Evolutionary conservation across 2,888 invertebrate genomes (phyloP), one percentile per base, ranked within the genome.

Genomic region (Notocelia uddmanniana): DNA sequence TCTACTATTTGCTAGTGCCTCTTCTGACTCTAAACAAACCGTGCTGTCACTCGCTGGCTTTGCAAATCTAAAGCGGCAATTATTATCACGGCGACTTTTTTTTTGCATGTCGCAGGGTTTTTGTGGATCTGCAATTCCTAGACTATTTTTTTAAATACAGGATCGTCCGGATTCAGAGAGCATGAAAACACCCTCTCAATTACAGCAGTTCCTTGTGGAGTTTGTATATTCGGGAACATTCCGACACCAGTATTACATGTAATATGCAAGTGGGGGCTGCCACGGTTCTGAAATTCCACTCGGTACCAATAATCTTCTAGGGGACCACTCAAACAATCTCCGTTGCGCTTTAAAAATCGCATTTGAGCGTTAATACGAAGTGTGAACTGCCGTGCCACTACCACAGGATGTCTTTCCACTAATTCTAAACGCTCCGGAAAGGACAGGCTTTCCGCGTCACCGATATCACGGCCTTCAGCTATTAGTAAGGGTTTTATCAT

Each of bases 271-370:
- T 83, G 82, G 11, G 83, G 83, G 57, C 82, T 84, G 10, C 82
- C 84, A 0, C 82, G 70, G 45, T 83, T 83, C 71, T 85, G 81
- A 48, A 85, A 86, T n/a, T 85, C 84, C 0, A 85, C 74, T 57
- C 81, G 62, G 37, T 79, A 81, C 83, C 81, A 79, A 75, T 64
- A 78, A 62, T 83, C 80, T 31, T 57, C 71, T 63, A 76, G 52
- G 19, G 62, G 41, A 52, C 67, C 74, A 41, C 67, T 73, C 41
- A 74, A 69, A 57, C 45, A 68, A n/a, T 71, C 68, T 19, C 73
- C 26, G 74, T 80, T 72, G 2, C 18, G 13, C 48, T 78, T 76
- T 6, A 79, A 67, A n/a, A 73, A 75, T 67, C 70, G 63, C 73
- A 79, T 75, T 5, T 80, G 75, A 69, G 77, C 79, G 31, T 81